A percentile compares a stretch with the other conserved stretches of the same genome.
These are phyloP conservation scores for Strigamia maritima DNA, from an alignment of 2,888 invertebrate species.

Conservation along the genomic window DNA sequence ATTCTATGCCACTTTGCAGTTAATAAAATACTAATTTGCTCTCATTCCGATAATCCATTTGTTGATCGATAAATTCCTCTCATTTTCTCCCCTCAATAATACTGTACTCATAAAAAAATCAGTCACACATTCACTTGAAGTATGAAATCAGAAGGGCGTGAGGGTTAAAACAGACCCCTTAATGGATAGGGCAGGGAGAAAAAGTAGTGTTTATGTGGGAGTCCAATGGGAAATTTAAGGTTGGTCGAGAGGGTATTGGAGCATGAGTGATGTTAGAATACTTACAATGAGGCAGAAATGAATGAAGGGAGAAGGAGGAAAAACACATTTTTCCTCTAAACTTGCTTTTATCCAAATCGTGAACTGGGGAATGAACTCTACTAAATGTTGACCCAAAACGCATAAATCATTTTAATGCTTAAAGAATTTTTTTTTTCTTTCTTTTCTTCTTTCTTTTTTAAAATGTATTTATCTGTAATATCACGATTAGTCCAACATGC, in stretches of 20 bases:
- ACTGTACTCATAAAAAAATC: background rate
- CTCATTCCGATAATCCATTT: background rate
- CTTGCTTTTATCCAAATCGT: background rate
- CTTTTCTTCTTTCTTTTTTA: too few relatives aligned
- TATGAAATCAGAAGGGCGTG: constrained; percentile 20
- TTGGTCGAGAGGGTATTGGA: constrained; percentile 9
- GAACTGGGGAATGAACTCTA: background rate
- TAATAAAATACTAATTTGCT: background rate
- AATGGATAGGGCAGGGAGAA: constrained; percentile 6
- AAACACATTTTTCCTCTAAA: constrained; percentile 12
- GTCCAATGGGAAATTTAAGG: constrained; percentile 24
- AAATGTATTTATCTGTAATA: too few relatives aligned
- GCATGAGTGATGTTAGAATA: constrained; percentile 13
- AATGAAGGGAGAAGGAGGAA: constrained; percentile 5
- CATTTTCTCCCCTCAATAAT: background rate
- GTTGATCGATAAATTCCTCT: background rate
- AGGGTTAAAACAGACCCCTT: constrained; percentile 17
- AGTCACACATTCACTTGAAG: background rate
- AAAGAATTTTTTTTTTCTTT: background rate
- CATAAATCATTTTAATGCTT: background rate
- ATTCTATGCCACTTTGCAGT: background rate
- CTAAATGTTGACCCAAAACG: background rate
- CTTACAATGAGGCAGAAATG: constrained; percentile 27
- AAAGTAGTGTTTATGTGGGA: constrained; percentile 23
- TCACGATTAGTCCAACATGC: too few relatives aligned